A percentile compares a stretch with the other conserved stretches of the same genome.
Evolutionary conservation across 1,140 invertebrate species (phyloP).

Genomic region (Ephestia elutella): DNA sequence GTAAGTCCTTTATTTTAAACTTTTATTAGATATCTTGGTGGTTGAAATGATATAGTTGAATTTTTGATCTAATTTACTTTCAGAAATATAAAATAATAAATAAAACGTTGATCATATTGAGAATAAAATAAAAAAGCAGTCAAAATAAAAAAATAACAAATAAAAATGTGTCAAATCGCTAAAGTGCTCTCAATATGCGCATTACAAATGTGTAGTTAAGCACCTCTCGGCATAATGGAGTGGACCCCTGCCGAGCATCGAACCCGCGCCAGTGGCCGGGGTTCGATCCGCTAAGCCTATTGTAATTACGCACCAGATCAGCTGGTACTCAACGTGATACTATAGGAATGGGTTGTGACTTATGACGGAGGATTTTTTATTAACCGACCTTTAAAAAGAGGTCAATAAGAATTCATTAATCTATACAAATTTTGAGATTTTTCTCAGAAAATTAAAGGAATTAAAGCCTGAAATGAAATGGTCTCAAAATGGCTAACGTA

Average conservation of each 20-base stretch:
- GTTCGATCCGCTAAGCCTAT: constrained; percentile 22
- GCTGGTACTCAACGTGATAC: constrained; percentile 40
- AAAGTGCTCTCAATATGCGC: constrained; percentile 46
- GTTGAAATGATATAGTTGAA: too few relatives aligned
- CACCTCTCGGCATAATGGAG: constrained; percentile 56
- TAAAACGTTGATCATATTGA: too few relatives aligned
- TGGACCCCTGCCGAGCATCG: constrained; percentile 14
- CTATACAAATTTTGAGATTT: too few relatives aligned
- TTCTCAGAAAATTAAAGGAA: too few relatives aligned
- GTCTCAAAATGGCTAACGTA: too few relatives aligned
- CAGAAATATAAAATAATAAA: too few relatives aligned
- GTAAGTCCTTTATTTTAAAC: too few relatives aligned
- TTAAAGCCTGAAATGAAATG: too few relatives aligned
- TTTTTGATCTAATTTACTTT: too few relatives aligned
- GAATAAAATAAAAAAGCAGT: not conserved
- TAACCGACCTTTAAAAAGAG: not conserved
- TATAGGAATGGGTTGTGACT: constrained; percentile 30
- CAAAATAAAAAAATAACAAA: constrained; percentile 3
- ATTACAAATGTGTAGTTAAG: constrained; percentile 43
- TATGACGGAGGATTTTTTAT: not conserved
- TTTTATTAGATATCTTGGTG: too few relatives aligned
- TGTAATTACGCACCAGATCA: constrained; percentile 39
- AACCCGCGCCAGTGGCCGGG: constrained; percentile 5
- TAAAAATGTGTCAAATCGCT: constrained; percentile 23
- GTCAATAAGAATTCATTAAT: too few relatives aligned